Evolutionary conservation across 2,113 vertebrate genomes (phyloP).

Genomic region (Ailuropoda melanoleuca): DNA sequence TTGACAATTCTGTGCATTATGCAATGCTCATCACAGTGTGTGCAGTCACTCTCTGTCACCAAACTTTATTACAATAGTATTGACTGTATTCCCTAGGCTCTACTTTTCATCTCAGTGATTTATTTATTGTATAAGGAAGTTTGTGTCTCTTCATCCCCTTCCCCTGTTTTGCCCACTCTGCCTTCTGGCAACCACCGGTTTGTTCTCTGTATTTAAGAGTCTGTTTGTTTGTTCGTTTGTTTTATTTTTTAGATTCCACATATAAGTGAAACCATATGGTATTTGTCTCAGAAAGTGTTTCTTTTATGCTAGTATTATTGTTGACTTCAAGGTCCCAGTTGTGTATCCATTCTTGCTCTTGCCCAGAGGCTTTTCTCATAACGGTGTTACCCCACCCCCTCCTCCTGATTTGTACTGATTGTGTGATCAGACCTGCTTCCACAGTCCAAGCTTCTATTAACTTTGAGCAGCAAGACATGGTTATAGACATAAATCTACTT

Average conservation of each 20-base stretch:
- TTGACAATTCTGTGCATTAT: not conserved
- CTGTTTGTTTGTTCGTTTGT: not conserved
- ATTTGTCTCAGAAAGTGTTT: not conserved
- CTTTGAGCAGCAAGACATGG: not conserved
- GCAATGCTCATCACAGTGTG: not conserved
- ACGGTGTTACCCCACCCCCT: not conserved
- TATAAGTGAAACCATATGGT: not conserved
- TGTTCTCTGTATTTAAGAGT: not conserved
- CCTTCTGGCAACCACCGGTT: not conserved
- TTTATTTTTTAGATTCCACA: not conserved
- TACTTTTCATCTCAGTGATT: not conserved
- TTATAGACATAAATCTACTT: not conserved
- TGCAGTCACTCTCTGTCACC: not conserved
- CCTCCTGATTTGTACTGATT: not conserved
- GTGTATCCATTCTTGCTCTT: not conserved
- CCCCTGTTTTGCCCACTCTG: not conserved
- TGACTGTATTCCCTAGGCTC: not conserved
- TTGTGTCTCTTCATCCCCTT: not conserved
- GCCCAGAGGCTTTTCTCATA: not conserved
- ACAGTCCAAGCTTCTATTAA: not conserved
- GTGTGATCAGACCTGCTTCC: not conserved
- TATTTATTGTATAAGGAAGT: not conserved
- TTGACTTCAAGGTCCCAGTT: not conserved
- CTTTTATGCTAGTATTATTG: not conserved
- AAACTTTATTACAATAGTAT: not conserved